phyloP scores from a whole-genome alignment of 2,888 invertebrate species.

The Cantharis flavilabris region DNA sequence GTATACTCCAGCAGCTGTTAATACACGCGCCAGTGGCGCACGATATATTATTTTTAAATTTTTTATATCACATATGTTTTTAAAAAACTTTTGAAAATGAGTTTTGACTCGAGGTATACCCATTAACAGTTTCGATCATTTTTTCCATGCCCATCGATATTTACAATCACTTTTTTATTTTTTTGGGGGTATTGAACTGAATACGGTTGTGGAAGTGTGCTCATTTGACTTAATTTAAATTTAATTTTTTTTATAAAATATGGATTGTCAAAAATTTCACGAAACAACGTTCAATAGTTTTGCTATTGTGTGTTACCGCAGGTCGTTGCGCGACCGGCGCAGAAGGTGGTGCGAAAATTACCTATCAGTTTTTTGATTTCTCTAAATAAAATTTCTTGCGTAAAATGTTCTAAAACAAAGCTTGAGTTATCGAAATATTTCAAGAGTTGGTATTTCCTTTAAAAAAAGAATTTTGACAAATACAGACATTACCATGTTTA shows the following conservation, averaged over 20 bases:
- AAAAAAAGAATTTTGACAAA: not conserved
- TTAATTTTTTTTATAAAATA: not conserved
- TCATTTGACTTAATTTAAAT: not conserved
- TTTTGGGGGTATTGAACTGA: not conserved
- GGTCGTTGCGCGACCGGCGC: slow-evolving; percentile 49
- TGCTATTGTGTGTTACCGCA: slow-evolving; percentile 46
- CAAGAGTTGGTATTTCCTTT: not conserved
- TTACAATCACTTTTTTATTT: not conserved
- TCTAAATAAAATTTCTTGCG: slow-evolving; percentile 8
- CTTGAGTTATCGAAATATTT: not conserved
- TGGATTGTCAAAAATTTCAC: not conserved
- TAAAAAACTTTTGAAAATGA: not conserved
- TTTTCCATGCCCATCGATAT: not conserved
- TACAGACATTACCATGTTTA: not conserved
- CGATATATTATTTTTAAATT: not conserved
- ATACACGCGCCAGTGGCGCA: not conserved
- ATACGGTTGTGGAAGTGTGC: not conserved
- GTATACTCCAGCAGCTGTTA: not conserved
- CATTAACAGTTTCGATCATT: not conserved
- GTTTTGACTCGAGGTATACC: not conserved
- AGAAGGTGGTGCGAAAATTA: slow-evolving; percentile 36
- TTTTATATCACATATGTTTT: not conserved
- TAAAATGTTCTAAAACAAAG: not conserved
- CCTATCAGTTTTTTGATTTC: slow-evolving; percentile 13
- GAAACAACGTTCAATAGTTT: slow-evolving; percentile 45